These are phyloP conservation scores for Amniataba percoides DNA, from an alignment of 2,797 vertebrate genomes.

Conservation along the genomic window DNA sequence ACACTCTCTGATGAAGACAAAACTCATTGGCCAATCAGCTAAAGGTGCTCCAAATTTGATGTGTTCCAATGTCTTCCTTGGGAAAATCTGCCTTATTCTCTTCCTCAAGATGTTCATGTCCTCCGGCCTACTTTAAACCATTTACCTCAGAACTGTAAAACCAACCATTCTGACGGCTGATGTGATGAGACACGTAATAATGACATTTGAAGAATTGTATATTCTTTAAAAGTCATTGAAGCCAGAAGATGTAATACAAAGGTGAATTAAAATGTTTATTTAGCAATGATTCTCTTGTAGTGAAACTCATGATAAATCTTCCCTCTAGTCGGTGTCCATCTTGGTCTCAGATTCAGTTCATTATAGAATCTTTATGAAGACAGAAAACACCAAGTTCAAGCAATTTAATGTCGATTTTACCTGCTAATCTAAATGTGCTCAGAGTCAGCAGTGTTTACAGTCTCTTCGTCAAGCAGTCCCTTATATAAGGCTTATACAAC, in stretches of 20 bases:
- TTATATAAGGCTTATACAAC: conserved; percentile 75
- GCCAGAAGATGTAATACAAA: neutral
- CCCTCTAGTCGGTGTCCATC: neutral
- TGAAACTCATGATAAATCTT: neutral
- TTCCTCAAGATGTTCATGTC: neutral
- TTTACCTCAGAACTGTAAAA: conserved; percentile 7
- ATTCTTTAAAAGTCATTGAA: neutral
- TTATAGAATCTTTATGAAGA: conserved; percentile 13
- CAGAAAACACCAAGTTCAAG: conserved; percentile 24
- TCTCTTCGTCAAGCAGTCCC: conserved; percentile 60
- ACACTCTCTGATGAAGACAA: neutral
- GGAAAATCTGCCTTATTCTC: conserved; percentile 4
- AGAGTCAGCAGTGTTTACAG: conserved; percentile 58
- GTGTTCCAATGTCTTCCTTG: neutral
- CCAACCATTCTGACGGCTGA: neutral
- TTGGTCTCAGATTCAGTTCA: conserved; percentile 7
- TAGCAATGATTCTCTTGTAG: neutral
- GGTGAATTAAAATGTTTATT: neutral
- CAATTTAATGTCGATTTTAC: conserved; percentile 21
- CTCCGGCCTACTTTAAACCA: neutral
- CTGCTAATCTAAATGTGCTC: conserved; percentile 50
- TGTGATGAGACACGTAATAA: neutral
- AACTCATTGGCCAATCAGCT: neutral
- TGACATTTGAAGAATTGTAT: neutral
- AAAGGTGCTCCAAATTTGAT: neutral